phyloP scores from a whole-genome alignment of 2,113 vertebrate genomes.

The Hipposideros armiger region DNA sequence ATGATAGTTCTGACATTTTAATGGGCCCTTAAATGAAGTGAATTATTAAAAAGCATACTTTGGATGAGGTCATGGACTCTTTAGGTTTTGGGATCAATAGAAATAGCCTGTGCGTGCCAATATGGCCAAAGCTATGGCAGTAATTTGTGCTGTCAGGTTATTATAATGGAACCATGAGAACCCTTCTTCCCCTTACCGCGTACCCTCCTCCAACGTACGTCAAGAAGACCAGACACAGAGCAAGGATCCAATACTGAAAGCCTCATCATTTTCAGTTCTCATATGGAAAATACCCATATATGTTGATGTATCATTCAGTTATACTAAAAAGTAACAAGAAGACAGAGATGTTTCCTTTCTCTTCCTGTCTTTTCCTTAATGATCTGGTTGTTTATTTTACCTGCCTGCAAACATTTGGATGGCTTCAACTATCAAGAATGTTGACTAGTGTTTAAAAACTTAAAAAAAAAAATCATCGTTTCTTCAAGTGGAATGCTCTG shows the following conservation, averaged over 20 bases:
- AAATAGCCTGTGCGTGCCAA: slow-evolving; percentile 33
- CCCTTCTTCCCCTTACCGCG: background rate
- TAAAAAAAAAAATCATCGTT: background rate
- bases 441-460: slow-evolving; percentile 24
- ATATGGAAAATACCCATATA: background rate
- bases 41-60: slow-evolving; percentile 75
- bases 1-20: slow-evolving; percentile 73
- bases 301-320: background rate
- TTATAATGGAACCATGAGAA: background rate
- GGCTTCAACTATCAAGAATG: background rate
- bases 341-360: background rate
- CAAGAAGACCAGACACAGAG: background rate
- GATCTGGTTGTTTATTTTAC: background rate
- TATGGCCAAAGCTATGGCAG: slow-evolving; percentile 52
- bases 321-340: background rate
- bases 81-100: slow-evolving; percentile 73
- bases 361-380: background rate
- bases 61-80: slow-evolving; percentile 67
- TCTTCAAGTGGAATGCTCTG: background rate
- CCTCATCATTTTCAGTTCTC: background rate
- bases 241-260: background rate
- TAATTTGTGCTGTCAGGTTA: slow-evolving; percentile 39
- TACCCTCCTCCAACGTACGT: background rate
- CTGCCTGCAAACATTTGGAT: background rate
- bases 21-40: slow-evolving; percentile 70